Conservation (phyloP, 1,140 invertebrate genomes). For the Lasioglossum albipes region DNA sequence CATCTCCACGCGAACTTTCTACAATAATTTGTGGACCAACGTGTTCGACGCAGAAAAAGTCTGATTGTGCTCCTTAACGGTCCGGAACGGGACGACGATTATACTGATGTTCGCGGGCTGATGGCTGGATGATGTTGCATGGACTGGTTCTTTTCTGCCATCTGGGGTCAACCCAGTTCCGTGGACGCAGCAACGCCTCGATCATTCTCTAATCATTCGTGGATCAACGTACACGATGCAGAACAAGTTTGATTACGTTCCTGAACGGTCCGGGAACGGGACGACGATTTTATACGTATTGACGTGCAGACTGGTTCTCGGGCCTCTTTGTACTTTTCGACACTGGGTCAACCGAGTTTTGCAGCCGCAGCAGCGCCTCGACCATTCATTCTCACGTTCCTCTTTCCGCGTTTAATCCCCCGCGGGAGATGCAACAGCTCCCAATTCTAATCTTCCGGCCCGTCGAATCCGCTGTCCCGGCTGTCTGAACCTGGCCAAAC, state of each 20-base stretch:
- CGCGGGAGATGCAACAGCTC: slow-evolving; percentile 15
- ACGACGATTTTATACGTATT: background rate
- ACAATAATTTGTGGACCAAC: no score
- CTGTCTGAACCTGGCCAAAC: slow-evolving; percentile 38
- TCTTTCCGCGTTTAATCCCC: slow-evolving; percentile 25
- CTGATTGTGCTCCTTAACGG: slow-evolving; percentile 24
- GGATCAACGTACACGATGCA: no score
- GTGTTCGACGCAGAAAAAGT: slow-evolving; percentile 5
- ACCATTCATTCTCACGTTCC: slow-evolving; percentile 57
- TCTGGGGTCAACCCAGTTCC: slow-evolving; percentile 19
- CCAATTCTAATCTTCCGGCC: slow-evolving; percentile 50
- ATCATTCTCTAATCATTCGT: no score
- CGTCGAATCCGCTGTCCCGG: slow-evolving; percentile 19
- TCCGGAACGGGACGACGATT: slow-evolving; percentile 11
- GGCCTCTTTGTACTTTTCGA: slow-evolving; percentile 4
- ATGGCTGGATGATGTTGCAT: slow-evolving; percentile 31
- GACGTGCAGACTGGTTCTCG: slow-evolving; percentile 1
- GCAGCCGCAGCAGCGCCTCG: background rate
- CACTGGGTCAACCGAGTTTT: slow-evolving; percentile 22
- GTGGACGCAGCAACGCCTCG: background rate
- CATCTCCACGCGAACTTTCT: no score
- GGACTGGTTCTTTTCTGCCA: slow-evolving; percentile 14
- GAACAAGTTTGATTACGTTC: slow-evolving; percentile 31
- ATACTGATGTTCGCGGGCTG: slow-evolving; percentile 2
- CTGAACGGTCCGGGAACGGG: slow-evolving; percentile 17